Base-by-base conservation (phyloP, 2,113 vertebrate species). In the Callipepla californica region DNA sequence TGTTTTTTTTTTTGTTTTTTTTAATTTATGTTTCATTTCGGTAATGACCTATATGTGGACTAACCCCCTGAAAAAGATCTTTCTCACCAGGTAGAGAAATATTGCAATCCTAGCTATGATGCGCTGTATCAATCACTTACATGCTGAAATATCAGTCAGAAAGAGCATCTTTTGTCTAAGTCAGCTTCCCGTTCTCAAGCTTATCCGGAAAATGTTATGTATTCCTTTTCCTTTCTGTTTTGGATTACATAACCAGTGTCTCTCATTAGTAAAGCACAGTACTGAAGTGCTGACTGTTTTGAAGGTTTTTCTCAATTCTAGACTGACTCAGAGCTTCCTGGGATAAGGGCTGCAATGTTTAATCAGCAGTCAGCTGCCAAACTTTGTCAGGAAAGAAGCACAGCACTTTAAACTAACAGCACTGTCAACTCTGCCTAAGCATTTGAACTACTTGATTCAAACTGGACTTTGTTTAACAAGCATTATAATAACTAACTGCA, bases 41-140 rank as follows among this genome's bases (percentile, higher is more conserved):
- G 15, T 6, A 55, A 18, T 18, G 8, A 63, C 9, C 7, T 57
- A 16, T 48, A 55, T 13, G 44, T 7, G 11, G 38, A 63, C 7
- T 11, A 58, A 25, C 8, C 48, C 22, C 44, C 34, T 34, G 28
- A n/a, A 40, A 45, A 58, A 4, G 21, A 7, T 7, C 14, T 67
- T 62, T 75, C 18, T 62, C 23, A 23, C 6, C 42, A 40, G 36
- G 51, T 0, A 25, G n/a, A 21, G 48, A 36, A 30, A 20, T 1
- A 0, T 21, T 17, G 8, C 16, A 9, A 26, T 7, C 7, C 16
- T 57, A 55, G 62, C 34, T 20, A 12, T 0, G 0, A 18, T 3
- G 30, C n/a, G 11, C 0, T 20, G 40, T 45, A 81, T 61, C n/a
- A 75, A 44, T 6, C 13, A 6, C 26, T 2, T 26, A 18, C 6